Base-by-base conservation (phyloP, 2,797 vertebrate genomes). In the Potorous gilbertii region DNA sequence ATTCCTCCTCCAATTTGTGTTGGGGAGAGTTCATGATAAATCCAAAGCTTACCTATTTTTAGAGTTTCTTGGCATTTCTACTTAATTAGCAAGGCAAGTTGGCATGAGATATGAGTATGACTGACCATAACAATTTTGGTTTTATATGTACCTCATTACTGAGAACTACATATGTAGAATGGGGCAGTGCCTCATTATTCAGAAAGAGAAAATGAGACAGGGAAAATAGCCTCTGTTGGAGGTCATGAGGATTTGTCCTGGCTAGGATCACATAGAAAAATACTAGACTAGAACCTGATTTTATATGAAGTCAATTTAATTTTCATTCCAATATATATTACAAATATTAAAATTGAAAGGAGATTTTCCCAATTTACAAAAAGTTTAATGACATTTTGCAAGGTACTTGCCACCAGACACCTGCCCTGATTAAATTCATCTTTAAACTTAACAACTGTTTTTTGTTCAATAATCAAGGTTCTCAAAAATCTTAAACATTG, bases 371-470 rank as follows among this genome's bases (percentile, higher is more conserved):
- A 55, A 0, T 5, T 52, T 96, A 56, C 5, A 2, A 46, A 55
- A 87, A 54, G 0, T 31, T 16, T 87, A 54, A 92, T 92, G 62
- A 31, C 29, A 91, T 46, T 74, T 18, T 90, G 21, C 55, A 81
- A 2, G 89, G 31, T 94, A 5, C 2, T 92, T 95, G 13, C 12
- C 31, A 27, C n/a, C 1, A n/a, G 1, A 87, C 11, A 93, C 55
- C 81, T 93, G 87, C 27, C 34, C 12, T 66, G 12, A 3, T 29
- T 96, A 24, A 50, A 34, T 56, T 94, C n/a, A 91, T 94, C 14
- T 93, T 95, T 56, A 96, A 56, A 92, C 0, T 52, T 94, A 54
- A 62, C 92, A 24, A 93, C 50, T 54, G 18, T 52, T 50, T 27
- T 59, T 54, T 92, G 54, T 92, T 91, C 21, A n/a, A 9, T 55